Evolutionary conservation across 37 sponge, comb jelly and placozoan genomes (phyloP), one percentile per base, ranked within the genome.

Genomic region (Dysidea cf. avara): DNA sequence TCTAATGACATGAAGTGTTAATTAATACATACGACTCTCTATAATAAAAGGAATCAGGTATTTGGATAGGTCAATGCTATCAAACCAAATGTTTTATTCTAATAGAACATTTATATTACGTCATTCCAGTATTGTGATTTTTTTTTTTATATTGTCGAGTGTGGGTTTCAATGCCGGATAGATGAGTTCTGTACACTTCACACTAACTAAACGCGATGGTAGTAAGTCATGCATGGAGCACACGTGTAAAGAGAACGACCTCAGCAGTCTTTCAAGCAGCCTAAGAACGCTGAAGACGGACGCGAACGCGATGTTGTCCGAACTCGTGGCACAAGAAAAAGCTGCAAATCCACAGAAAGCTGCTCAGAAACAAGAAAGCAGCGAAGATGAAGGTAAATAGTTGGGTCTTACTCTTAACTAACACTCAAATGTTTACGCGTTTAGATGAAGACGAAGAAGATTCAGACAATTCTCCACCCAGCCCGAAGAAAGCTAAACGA

Each of bases 321-420:
- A 72, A 32, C 40, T 81, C 6, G 89, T 89, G 32, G 79, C 83
- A 31, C 67, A 74, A 31, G 89, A 83, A 43, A 89, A 75, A 47
- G 21, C 38, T 31, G 7, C 14, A 52, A n/a, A 28, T 28, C 13
- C 28, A 28, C 7, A 28, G 56, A 12, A 22, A 31, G 1, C 5
- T 12, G 39, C 76, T 30, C 43, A 51, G 0, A 48, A n/a, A 0
- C 24, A 25, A 76, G 61, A 18, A 24, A 48, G 53, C 16, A 22
- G 18, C 26, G 26, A 7, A 4, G 38, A 56, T 56, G 72, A 34
- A 57, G 72, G 72, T 72, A 4, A 47, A 35, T 1, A 39, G 30
- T 16, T 2, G 18, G 17, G 28, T 28, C 1, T n/a, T n/a, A n/a
- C n/a, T n/a, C n/a, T n/a, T n/a, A n/a, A n/a, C n/a, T n/a, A n/a